phyloP scores from a whole-genome alignment of 1,140 invertebrate species.

The Drosophila sproati region DNA sequence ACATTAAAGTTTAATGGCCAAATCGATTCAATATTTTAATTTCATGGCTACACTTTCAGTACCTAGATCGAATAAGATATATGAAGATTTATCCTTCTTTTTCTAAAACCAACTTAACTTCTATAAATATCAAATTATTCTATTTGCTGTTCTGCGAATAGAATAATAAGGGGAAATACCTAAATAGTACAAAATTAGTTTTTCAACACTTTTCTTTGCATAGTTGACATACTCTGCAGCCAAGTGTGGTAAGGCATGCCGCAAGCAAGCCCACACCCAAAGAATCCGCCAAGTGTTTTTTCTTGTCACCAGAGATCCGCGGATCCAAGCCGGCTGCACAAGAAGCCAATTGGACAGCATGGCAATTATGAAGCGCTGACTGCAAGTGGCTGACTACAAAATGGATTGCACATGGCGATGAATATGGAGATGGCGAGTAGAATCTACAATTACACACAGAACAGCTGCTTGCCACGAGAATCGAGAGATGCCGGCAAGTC shows the following conservation, averaged over 20 bases:
- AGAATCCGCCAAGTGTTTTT: conserved; percentile 18
- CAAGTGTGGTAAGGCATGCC: too few relatives aligned
- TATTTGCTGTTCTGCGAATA: too few relatives aligned
- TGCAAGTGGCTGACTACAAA: conserved; percentile 46
- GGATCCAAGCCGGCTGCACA: not conserved
- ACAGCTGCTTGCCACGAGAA: conserved; percentile 28
- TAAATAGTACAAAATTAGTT: too few relatives aligned
- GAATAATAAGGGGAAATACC: too few relatives aligned
- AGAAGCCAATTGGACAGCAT: conserved; percentile 26
- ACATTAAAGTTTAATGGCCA: conserved; percentile 3
- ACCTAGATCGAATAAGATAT: too few relatives aligned
- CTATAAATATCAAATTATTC: too few relatives aligned
- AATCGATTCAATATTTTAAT: not conserved
- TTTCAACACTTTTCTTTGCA: too few relatives aligned
- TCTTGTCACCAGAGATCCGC: conserved; percentile 12
- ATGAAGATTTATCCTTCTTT: too few relatives aligned
- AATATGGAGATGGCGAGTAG: conserved; percentile 5
- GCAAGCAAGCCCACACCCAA: conserved; percentile 29
- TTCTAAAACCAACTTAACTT: too few relatives aligned
- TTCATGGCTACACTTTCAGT: too few relatives aligned
- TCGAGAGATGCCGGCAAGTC: conserved; percentile 46
- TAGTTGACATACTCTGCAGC: too few relatives aligned
- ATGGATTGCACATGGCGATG: conserved; percentile 12
- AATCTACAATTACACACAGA: conserved; percentile 73
- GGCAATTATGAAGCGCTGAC: conserved; percentile 55